Conservation (phyloP, 2,888 invertebrate species). For the Glyphotaelius pellucidus region DNA sequence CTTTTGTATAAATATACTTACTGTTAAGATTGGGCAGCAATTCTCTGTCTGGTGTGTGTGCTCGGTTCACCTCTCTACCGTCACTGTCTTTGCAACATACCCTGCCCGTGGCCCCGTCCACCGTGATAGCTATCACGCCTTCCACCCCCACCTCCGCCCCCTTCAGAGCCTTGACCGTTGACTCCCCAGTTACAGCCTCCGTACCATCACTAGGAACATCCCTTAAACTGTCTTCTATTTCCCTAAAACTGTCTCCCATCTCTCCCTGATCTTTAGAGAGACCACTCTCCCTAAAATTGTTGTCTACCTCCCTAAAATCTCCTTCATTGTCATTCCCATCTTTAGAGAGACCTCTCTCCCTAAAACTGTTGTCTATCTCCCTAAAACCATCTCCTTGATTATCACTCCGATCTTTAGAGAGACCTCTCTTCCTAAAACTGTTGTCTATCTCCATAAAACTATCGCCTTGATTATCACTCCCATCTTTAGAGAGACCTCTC, state of each 20-base stretch:
- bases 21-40: not conserved
- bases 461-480: not conserved
- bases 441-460: not conserved
- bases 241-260: not conserved
- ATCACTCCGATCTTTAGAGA: not conserved
- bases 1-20: not conserved
- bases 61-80: not conserved
- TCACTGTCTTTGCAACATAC: not conserved
- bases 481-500: not conserved
- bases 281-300: not conserved
- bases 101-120: not conserved
- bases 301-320: too few species aligned
- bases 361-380: not conserved
- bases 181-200: not conserved
- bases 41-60: slow-evolving; percentile 5
- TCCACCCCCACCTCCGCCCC: not conserved
- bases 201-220: not conserved
- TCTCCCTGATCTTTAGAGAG: not conserved
- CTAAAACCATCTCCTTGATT: not conserved
- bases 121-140: not conserved
- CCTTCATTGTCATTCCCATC: not conserved
- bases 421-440: not conserved
- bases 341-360: not conserved
- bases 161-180: not conserved
- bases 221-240: not conserved